Conservation (phyloP, 1,140 invertebrate genomes). For the Lordiphosa clarofinis region DNA sequence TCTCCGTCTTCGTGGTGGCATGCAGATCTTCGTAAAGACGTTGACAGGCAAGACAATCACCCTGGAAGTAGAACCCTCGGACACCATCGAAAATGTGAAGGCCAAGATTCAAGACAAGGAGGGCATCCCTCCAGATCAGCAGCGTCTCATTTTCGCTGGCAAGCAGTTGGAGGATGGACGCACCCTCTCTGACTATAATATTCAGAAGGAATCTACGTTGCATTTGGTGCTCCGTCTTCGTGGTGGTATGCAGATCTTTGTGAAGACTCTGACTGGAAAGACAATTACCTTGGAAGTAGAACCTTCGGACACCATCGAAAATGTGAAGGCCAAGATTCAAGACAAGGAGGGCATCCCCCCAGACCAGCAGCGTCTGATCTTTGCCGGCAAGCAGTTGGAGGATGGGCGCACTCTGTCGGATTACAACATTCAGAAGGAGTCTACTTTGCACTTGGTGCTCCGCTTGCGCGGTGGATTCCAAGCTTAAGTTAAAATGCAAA, state of each 20-base stretch:
- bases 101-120: constrained; percentile 92
- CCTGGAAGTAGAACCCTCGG: constrained; percentile 87
- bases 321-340: constrained; percentile 90
- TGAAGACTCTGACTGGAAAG: constrained; percentile 90
- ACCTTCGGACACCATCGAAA: constrained; percentile 91
- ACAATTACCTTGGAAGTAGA: constrained; percentile 91
- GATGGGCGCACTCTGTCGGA: constrained; percentile 89
- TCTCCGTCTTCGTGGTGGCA: constrained; percentile 90
- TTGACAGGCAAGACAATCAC: constrained; percentile 89
- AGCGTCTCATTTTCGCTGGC: constrained; percentile 88
- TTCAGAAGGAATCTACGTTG: constrained; percentile 94
- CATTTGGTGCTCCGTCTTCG: constrained; percentile 92
- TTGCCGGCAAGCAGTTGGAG: constrained; percentile 89
- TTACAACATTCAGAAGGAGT: constrained; percentile 94
- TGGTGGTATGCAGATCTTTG: constrained; percentile 89
- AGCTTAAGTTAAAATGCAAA: constrained; percentile 30
- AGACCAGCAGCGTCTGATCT: constrained; percentile 87
- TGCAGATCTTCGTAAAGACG: constrained; percentile 90
- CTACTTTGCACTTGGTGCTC: constrained; percentile 92
- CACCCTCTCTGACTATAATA: constrained; percentile 86
- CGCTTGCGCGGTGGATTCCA: constrained; percentile 88
- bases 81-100: constrained; percentile 90
- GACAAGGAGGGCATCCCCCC: constrained; percentile 87
- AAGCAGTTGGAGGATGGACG: constrained; percentile 88
- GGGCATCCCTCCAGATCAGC: constrained; percentile 89